Conservation (phyloP, 2,888 invertebrate species). For the Lacanobia oleracea region DNA sequence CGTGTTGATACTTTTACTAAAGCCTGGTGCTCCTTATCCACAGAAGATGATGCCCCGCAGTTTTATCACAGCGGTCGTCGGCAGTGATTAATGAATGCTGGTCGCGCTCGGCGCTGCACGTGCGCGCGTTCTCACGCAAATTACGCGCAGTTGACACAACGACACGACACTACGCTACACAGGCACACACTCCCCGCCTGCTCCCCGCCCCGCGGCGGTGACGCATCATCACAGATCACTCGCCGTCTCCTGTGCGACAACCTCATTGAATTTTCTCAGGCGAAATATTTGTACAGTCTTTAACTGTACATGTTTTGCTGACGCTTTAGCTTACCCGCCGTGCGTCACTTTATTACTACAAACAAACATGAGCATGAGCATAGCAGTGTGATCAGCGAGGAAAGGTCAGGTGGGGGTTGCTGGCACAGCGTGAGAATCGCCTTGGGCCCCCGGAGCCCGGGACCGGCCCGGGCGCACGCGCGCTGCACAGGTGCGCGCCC, state of each 20-base stretch:
- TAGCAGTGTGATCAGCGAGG: not conserved
- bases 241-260: not conserved
- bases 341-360: too few species aligned
- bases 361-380: too few species aligned
- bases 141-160: conserved; percentile 64
- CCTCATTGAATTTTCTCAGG: not conserved
- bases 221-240: conserved; percentile 3
- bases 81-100: conserved; percentile 19
- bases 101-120: conserved; percentile 10
- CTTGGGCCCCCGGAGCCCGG: conserved; percentile 41
- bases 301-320: too few species aligned
- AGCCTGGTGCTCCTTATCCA: not conserved
- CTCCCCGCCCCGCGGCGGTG: conserved; percentile 10
- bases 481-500: conserved; percentile 51
- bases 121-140: conserved; percentile 69
- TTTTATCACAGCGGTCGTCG: not conserved
- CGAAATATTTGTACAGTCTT: not conserved
- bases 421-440: conserved; percentile 45
- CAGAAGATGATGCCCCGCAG: not conserved
- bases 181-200: not conserved
- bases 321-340: too few species aligned
- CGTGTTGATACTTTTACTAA: not conserved
- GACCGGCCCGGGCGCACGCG: conserved; percentile 49
- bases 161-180: conserved; percentile 14
- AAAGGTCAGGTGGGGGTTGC: not conserved